These are phyloP conservation scores for Neoscelio sp. DNA, from an alignment of 2,888 invertebrate genomes.

Conservation along the genomic window DNA sequence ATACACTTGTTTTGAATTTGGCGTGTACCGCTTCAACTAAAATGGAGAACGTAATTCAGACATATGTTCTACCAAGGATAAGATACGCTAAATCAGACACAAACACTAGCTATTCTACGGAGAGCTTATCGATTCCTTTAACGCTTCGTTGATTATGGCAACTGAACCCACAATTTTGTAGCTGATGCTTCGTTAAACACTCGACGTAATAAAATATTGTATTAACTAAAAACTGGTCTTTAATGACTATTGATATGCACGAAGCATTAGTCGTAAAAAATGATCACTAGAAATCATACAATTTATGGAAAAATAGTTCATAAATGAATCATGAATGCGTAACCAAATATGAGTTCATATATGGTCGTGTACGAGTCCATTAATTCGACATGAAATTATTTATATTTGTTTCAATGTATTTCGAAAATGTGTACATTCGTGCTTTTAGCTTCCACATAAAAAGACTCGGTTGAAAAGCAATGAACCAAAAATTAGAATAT, in stretches of 20 bases:
- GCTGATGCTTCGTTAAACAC: conserved; percentile 28
- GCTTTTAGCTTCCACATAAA: conserved; percentile 1
- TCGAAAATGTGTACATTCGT: too few species aligned
- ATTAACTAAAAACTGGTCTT: conserved; percentile 12
- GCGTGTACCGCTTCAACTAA: conserved; percentile 25
- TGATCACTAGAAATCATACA: too few species aligned
- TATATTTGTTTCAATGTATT: too few species aligned
- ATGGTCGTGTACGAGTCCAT: too few species aligned
- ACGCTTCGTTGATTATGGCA: conserved; percentile 19
- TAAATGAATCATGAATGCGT: too few species aligned
- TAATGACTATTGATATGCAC: too few species aligned
- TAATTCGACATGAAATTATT: too few species aligned
- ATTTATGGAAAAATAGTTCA: too few species aligned
- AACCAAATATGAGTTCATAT: too few species aligned
- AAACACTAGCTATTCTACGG: conserved; percentile 33
- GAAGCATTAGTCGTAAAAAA: too few species aligned
- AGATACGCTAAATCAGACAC: conserved; percentile 57
- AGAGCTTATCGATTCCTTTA: conserved; percentile 44
- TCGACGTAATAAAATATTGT: conserved; percentile 3
- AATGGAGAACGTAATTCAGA: conserved; percentile 45
- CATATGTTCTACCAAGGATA: conserved; percentile 47
- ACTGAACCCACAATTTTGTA: conserved; percentile 15
- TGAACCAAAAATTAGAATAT: conserved; percentile 44
- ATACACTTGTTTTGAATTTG: too few species aligned
- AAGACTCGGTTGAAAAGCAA: conserved; percentile 30